Conservation (phyloP, 2,113 vertebrate genomes). For the Chiloscyllium plagiosum region DNA sequence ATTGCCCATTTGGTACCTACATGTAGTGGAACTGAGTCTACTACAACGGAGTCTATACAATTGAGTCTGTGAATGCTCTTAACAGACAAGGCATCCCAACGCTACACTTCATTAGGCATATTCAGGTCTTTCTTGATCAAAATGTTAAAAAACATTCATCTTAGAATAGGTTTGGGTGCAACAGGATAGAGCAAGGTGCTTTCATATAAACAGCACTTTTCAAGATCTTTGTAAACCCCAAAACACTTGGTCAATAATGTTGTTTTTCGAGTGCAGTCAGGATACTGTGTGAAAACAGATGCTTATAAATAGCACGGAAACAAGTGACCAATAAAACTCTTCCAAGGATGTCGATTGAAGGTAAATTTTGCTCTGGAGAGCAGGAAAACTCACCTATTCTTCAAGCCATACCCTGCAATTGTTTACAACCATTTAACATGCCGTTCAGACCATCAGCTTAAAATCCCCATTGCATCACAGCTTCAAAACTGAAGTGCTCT, state of each 20-base stretch:
- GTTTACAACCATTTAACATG: neutral
- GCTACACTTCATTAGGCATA: neutral
- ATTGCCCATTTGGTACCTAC: neutral
- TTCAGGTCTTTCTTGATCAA: neutral
- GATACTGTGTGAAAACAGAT: neutral
- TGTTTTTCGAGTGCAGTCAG: no score
- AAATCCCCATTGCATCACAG: neutral
- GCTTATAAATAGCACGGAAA: neutral
- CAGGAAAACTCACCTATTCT: neutral
- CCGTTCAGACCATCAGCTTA: neutral
- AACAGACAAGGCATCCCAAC: neutral
- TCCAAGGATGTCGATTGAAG: neutral
- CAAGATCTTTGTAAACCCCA: neutral
- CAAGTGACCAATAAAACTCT: neutral
- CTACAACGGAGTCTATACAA: no score
- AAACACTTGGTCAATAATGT: neutral
- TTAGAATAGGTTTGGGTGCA: neutral
- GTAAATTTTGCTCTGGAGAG: neutral
- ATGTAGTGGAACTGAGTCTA: neutral
- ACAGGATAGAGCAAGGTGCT: neutral
- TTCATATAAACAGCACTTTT: neutral
- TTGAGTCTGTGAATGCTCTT: neutral
- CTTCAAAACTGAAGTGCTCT: neutral
- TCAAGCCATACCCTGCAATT: neutral
- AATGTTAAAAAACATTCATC: neutral